Evolutionary conservation across 2,113 vertebrate genomes (phyloP).

Genomic region (Psilopogon haemacephalus): DNA sequence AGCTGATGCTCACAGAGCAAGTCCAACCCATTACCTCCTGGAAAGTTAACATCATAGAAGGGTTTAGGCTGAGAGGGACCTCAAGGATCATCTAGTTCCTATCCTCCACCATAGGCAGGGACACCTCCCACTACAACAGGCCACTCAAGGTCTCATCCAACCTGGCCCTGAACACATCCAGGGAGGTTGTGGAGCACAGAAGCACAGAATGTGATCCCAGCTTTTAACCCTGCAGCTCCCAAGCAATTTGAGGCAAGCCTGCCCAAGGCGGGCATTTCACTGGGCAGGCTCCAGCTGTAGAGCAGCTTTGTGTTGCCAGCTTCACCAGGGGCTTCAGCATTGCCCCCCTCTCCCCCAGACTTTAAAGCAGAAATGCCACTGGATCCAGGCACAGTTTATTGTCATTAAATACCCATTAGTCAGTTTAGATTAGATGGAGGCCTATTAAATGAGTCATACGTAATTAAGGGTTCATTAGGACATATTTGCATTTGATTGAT

Average conservation of each 20-base stretch:
- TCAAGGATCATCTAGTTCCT: no score
- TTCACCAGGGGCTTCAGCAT: not conserved
- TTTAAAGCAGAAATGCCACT: not conserved
- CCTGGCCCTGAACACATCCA: no score
- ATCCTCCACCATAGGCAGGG: no score
- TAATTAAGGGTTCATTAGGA: not conserved
- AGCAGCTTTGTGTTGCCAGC: rapidly evolving
- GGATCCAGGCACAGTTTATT: not conserved
- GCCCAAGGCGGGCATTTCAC: no score
- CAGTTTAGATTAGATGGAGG: not conserved
- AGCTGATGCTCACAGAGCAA: no score
- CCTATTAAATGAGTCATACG: not conserved
- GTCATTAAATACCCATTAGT: not conserved
- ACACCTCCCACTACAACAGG: no score
- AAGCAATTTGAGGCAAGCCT: not conserved
- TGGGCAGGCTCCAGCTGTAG: not conserved
- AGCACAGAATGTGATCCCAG: no score
- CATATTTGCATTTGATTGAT: not conserved
- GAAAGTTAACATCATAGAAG: no score
- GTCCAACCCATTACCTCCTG: no score
- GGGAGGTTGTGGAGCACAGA: no score
- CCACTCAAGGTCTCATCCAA: no score
- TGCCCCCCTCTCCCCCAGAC: not conserved
- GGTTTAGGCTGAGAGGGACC: no score
- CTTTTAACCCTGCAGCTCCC: not conserved